phyloP scores from a whole-genome alignment of 2,888 invertebrate species.

The Anodontia alba region DNA sequence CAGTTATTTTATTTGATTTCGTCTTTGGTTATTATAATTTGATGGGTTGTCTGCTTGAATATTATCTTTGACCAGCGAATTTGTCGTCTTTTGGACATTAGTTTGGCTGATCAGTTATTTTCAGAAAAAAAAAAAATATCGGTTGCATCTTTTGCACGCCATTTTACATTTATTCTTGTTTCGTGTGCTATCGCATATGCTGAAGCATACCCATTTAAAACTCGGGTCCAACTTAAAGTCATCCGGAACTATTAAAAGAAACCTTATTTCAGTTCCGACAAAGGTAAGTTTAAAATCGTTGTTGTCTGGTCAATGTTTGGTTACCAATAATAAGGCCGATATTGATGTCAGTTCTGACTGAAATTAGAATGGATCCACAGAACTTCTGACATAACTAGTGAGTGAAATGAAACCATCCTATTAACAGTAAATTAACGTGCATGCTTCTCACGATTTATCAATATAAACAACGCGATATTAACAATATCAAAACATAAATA shows the following conservation, averaged over 20 bases:
- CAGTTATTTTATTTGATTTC: not conserved
- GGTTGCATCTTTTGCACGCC: not conserved
- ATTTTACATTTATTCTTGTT: conserved; percentile 1
- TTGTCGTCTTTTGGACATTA: not conserved
- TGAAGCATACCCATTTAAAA: not conserved
- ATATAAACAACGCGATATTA: too few species aligned
- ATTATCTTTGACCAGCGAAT: not conserved
- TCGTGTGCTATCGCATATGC: not conserved
- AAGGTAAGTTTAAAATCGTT: conserved; percentile 31
- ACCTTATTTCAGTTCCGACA: not conserved
- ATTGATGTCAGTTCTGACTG: too few species aligned
- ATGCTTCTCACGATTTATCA: too few species aligned
- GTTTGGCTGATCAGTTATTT: not conserved
- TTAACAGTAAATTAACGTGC: too few species aligned
- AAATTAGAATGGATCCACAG: too few species aligned
- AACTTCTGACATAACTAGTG: too few species aligned
- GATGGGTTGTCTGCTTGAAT: not conserved
- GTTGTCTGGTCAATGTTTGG: conserved; percentile 19
- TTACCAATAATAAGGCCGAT: too few species aligned
- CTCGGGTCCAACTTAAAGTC: not conserved
- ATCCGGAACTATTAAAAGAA: not conserved
- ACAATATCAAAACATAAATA: too few species aligned
- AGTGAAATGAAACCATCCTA: too few species aligned
- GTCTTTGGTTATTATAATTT: not conserved
- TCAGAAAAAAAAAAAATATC: not conserved